phyloP scores from a whole-genome alignment of 2,888 invertebrate species.

The Pherbina coryleti region DNA sequence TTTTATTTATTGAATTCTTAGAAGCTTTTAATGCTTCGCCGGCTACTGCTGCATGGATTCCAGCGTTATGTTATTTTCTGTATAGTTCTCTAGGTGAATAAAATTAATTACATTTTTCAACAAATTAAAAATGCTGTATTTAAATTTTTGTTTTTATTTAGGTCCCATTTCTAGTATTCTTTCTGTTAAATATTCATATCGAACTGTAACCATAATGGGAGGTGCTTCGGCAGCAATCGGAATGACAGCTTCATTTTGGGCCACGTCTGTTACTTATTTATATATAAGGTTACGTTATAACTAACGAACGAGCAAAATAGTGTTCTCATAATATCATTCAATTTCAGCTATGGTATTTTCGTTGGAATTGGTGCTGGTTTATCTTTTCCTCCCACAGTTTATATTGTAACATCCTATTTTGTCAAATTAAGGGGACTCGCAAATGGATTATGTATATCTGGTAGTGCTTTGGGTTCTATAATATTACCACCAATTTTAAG shows the following conservation, averaged over 20 bases:
- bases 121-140: constrained; percentile 5
- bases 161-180: constrained; percentile 88
- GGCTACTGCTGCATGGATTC: constrained; percentile 84
- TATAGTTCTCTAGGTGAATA: constrained; percentile 85
- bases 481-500: constrained; percentile 84
- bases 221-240: constrained; percentile 86
- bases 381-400: constrained; percentile 89
- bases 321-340: background rate
- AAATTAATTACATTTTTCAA: background rate
- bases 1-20: constrained; percentile 84
- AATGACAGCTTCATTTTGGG: constrained; percentile 86
- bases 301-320: constrained; percentile 12
- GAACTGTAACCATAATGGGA: constrained; percentile 85
- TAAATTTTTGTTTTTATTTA: constrained; percentile 60
- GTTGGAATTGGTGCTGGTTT: constrained; percentile 88
- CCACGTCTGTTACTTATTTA: constrained; percentile 82
- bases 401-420: constrained; percentile 90
- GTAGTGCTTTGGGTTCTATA: constrained; percentile 88
- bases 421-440: constrained; percentile 83
- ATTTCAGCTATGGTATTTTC: constrained; percentile 80
- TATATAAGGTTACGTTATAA: constrained; percentile 78
- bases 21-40: constrained; percentile 82
- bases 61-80: constrained; percentile 88
- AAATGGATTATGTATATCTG: constrained; percentile 90
- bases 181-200: constrained; percentile 85